phyloP scores from a whole-genome alignment of 2,888 invertebrate species.

The Oasisia sp. region DNA sequence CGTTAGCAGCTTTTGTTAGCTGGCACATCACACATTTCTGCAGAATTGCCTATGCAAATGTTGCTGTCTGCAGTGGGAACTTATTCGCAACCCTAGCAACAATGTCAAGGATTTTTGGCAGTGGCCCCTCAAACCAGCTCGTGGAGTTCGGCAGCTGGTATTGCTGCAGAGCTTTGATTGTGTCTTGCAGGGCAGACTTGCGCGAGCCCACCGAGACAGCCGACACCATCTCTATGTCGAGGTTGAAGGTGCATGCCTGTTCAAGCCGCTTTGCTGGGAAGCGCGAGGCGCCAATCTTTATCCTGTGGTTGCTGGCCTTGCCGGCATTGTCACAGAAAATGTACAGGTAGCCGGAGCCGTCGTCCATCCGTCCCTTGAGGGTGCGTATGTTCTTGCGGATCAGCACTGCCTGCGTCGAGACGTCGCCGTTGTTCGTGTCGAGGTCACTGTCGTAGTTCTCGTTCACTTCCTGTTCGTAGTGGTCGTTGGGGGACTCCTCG shows the following conservation, averaged over 20 bases:
- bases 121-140: not conserved
- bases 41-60: not conserved
- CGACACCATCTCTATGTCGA: constrained; percentile 32
- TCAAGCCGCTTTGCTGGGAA: constrained; percentile 30
- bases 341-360: constrained; percentile 27
- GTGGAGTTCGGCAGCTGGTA: not conserved
- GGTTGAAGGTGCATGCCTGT: constrained; percentile 32
- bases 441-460: constrained; percentile 40
- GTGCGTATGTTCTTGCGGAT: not conserved
- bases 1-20: not conserved
- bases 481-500: constrained; percentile 13
- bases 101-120: not conserved
- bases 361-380: constrained; percentile 6
- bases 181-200: not conserved
- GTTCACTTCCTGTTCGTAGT: constrained; percentile 19
- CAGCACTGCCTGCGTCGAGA: not conserved
- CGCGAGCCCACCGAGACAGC: constrained; percentile 23
- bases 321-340: constrained; percentile 32
- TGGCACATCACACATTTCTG: not conserved
- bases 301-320: constrained; percentile 9
- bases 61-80: not conserved
- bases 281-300: constrained; percentile 26
- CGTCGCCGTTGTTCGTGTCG: constrained; percentile 32
- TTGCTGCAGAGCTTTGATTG: not conserved
- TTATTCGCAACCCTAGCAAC: not conserved